phyloP scores from a whole-genome alignment of 2,113 vertebrate species.

The Crotalus viridis region DNA sequence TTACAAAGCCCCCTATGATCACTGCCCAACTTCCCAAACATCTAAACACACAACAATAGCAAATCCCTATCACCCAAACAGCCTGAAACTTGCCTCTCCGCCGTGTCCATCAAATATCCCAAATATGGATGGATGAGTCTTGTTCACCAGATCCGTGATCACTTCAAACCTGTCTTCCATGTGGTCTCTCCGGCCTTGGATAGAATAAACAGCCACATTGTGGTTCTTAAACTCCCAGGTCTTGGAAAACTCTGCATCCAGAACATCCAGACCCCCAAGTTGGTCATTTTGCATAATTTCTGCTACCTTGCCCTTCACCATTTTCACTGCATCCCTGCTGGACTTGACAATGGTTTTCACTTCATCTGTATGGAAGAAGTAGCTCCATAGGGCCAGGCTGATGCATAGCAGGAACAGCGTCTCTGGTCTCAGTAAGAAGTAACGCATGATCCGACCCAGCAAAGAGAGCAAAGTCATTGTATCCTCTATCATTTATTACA shows the following conservation, averaged over 20 bases:
- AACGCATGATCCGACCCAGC: slow-evolving; percentile 97
- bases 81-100: slow-evolving; percentile 84
- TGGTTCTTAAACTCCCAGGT: slow-evolving; percentile 95
- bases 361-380: slow-evolving; percentile 99
- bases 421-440: slow-evolving; percentile 97
- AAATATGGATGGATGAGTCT: slow-evolving; percentile 94
- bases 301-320: slow-evolving; percentile 97
- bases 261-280: slow-evolving; percentile 89
- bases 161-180: slow-evolving; percentile 98
- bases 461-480: slow-evolving; percentile 99
- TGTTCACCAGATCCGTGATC: slow-evolving; percentile 89
- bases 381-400: slow-evolving; percentile 97
- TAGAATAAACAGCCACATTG: slow-evolving; percentile 94
- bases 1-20: background rate
- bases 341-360: slow-evolving; percentile 98
- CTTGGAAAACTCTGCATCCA: slow-evolving; percentile 93
- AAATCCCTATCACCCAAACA: background rate
- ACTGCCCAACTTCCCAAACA: background rate
- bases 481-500: slow-evolving; percentile 96
- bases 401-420: slow-evolving; percentile 94
- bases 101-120: slow-evolving; percentile 97
- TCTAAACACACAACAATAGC: background rate
- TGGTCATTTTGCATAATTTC: slow-evolving; percentile 97
- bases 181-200: slow-evolving; percentile 95
- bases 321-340: slow-evolving; percentile 95